Evolutionary conservation across 2,888 invertebrate genomes (phyloP).

Genomic region (Drosophila basisetae): DNA sequence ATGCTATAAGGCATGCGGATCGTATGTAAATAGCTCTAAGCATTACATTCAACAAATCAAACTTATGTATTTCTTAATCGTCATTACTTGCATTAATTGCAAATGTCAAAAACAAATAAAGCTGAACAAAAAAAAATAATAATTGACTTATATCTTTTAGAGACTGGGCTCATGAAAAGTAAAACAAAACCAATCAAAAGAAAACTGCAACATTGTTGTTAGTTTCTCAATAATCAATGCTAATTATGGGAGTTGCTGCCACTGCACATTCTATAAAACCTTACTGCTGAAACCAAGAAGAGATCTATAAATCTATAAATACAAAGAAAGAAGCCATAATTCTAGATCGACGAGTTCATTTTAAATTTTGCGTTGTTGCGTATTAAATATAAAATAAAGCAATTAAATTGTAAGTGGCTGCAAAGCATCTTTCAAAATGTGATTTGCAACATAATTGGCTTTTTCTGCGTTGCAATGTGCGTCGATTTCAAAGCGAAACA

Average conservation of each 20-base stretch:
- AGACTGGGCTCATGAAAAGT: too few species aligned
- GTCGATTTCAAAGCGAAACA: not conserved
- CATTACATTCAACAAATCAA: constrained; percentile 35
- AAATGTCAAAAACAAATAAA: constrained; percentile 67
- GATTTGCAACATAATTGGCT: not conserved
- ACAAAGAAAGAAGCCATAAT: not conserved
- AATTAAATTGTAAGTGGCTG: not conserved
- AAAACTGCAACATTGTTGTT: not conserved
- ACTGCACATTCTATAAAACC: not conserved
- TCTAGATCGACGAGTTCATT: not conserved
- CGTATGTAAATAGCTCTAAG: constrained; percentile 55
- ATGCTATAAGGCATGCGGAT: constrained; percentile 28
- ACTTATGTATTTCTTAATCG: constrained; percentile 63
- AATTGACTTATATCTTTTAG: not conserved
- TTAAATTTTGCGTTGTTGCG: not conserved
- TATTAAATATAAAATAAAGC: not conserved
- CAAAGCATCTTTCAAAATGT: not conserved
- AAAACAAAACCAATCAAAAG: not conserved
- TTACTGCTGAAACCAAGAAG: not conserved
- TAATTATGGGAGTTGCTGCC: not conserved
- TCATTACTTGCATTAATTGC: constrained; percentile 40
- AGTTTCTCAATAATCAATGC: not conserved
- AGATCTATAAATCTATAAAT: not conserved
- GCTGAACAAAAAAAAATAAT: constrained; percentile 50
- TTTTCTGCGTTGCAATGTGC: not conserved